Base-by-base conservation (phyloP, 1,140 invertebrate genomes). In the Drosophila dunni region DNA sequence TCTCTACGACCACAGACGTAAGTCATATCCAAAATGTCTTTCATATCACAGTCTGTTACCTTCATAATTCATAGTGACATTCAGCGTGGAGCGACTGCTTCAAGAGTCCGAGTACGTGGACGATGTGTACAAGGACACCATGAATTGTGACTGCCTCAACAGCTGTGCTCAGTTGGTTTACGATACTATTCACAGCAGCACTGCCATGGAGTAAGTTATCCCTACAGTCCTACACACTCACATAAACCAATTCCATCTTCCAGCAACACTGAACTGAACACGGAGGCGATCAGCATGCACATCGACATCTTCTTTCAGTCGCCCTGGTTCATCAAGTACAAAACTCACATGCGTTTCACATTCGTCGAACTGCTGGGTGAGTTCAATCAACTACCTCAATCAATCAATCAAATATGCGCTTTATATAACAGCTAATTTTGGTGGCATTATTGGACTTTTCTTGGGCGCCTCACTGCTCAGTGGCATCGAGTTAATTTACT, bases 381-480 rank as follows among this genome's bases (percentile, higher is more conserved):
- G 76, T 58, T 48, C n/a, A 13, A 40, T 53, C 46, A 51, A 29
- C 20, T 50, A 10, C 15, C 15, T 53, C 20, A 29, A 17, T 40
- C 13, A 36, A 10, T 63, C 8, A 1, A 11, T 29, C 36, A 51
- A 29, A 63, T 63, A 7, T 44, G 9, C 7, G 8, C 29, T 50
- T n/a, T 4, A 29, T 29, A 20, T 62, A 24, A 38, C 44, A 91
- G 90, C 90, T 17, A 90, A 79, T 61, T 92, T 93, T 61, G 93
- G 93, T 33, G 92, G 92, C 17, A 88, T 93, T 29, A 90, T 92
- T 42, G 92, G 92, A 0, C 70, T 93, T 0, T 93, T 93, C 66
- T 50, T 93, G 3, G 93, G 93, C 9, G 91, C 90, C 48, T 93
- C 93, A 5, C 63, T 93, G 0, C 79, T 93, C 0, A 93, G 92